These are phyloP conservation scores for Synodontis membranacea DNA, from an alignment of 2,113 vertebrate species.

Conservation along the genomic window DNA sequence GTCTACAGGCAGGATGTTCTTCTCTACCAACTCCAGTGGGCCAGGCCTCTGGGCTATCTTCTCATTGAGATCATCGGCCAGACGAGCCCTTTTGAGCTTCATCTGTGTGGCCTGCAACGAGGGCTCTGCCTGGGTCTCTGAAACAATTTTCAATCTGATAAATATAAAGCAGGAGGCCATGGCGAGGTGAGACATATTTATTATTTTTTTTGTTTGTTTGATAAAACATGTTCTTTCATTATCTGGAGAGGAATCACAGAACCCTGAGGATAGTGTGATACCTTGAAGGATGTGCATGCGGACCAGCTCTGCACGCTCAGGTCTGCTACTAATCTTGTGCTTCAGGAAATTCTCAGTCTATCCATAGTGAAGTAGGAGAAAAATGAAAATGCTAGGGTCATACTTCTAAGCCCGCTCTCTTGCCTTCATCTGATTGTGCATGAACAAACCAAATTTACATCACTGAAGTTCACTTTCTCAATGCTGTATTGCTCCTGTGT, in stretches of 20 bases:
- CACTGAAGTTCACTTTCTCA: not conserved
- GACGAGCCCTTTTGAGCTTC: slow-evolving; percentile 89
- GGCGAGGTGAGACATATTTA: too few species aligned
- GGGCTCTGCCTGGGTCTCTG: slow-evolving; percentile 94
- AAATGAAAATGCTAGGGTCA: not conserved
- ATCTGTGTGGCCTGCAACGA: slow-evolving; percentile 96
- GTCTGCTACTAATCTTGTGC: slow-evolving; percentile 96
- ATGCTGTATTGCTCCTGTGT: too few species aligned
- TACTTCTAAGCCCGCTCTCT: not conserved
- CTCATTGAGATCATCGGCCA: slow-evolving; percentile 95
- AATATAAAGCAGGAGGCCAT: not conserved
- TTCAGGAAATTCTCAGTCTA: slow-evolving; percentile 98
- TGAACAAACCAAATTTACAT: not conserved
- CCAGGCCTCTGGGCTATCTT: slow-evolving; percentile 95
- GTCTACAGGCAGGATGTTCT: slow-evolving; percentile 95
- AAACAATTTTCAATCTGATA: not conserved
- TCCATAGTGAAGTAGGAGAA: not conserved
- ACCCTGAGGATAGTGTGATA: slow-evolving; percentile 52
- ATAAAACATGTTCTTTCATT: not conserved
- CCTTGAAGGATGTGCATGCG: slow-evolving; percentile 99
- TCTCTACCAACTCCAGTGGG: slow-evolving; percentile 95
- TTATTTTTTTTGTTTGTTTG: too few species aligned
- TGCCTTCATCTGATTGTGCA: not conserved
- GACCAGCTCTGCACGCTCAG: slow-evolving; percentile 92
- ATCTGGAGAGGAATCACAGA: slow-evolving; percentile 1